phyloP scores from a whole-genome alignment of 2,888 invertebrate genomes.

The Tortrix viridana region DNA sequence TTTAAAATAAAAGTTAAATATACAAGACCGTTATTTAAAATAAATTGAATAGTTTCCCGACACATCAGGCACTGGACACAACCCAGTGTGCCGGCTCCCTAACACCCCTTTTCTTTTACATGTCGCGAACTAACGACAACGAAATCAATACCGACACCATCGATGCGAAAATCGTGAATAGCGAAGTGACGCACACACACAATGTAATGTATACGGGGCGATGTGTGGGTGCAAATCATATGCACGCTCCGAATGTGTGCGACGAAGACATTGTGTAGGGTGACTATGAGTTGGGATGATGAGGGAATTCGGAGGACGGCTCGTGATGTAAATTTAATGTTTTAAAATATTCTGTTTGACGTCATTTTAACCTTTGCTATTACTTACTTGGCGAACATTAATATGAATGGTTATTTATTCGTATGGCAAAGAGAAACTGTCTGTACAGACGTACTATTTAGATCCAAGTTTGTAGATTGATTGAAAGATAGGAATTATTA shows the following conservation, averaged over 20 bases:
- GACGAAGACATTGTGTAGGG: conserved; percentile 69
- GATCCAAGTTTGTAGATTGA: too few species aligned
- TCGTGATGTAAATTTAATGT: not conserved
- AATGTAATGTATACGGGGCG: conserved; percentile 38
- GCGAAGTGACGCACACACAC: conserved; percentile 65
- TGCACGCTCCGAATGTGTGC: conserved; percentile 75
- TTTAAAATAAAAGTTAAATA: too few species aligned
- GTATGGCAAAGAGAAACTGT: too few species aligned
- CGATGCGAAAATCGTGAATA: conserved; percentile 83
- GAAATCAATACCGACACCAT: conserved; percentile 84
- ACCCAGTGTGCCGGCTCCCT: conserved; percentile 59
- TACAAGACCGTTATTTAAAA: not conserved
- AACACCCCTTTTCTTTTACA: conserved; percentile 81
- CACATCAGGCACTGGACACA: not conserved
- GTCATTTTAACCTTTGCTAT: too few species aligned
- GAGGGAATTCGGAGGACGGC: not conserved
- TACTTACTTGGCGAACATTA: too few species aligned
- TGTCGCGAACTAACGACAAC: conserved; percentile 83
- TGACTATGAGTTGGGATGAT: conserved; percentile 52
- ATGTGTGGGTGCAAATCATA: conserved; percentile 74
- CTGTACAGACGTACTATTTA: too few species aligned
- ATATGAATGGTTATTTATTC: too few species aligned
- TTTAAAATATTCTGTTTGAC: too few species aligned
- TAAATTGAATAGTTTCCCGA: not conserved
- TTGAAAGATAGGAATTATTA: too few species aligned